A percentile compares a stretch with the other conserved stretches of the same genome.
These are phyloP conservation scores for Rhynchotus rufescens DNA, from an alignment of 2,797 vertebrate genomes.

Conservation along the genomic window DNA sequence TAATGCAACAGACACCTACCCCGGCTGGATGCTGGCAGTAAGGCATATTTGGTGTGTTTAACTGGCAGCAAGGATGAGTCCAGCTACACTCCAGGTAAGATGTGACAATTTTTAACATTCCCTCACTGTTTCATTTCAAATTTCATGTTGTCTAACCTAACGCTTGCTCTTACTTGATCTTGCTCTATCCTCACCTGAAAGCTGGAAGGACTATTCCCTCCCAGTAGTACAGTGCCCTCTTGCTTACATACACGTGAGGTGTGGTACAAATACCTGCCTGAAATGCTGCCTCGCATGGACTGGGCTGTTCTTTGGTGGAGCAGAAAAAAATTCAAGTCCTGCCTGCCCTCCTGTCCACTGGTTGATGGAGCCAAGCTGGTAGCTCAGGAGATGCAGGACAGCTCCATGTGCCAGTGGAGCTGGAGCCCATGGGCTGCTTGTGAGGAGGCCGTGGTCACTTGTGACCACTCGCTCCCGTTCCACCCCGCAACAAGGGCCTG, in stretches of 20 bases:
- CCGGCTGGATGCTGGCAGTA: background rate
- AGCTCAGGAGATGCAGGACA: background rate
- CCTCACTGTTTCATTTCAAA: background rate
- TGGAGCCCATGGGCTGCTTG: background rate
- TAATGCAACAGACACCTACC: background rate
- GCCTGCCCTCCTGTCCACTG: background rate
- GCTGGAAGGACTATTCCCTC: background rate
- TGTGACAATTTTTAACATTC: background rate
- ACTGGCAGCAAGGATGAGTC: background rate
- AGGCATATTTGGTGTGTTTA: background rate
- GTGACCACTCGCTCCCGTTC: background rate
- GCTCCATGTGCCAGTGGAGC: accelerated
- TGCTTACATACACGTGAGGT: background rate
- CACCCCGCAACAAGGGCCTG: background rate
- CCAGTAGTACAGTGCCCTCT: background rate
- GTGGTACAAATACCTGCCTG: background rate
- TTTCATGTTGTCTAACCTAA: background rate
- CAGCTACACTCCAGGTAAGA: background rate
- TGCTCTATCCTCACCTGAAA: background rate
- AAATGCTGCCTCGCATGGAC: background rate
- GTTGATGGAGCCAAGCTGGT: background rate
- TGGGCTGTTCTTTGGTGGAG: background rate
- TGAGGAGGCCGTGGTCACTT: background rate
- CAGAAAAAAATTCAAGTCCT: background rate
- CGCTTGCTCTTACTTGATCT: background rate